phyloP scores from a whole-genome alignment of 1,140 invertebrate genomes.

The Babylonia areolata region DNA sequence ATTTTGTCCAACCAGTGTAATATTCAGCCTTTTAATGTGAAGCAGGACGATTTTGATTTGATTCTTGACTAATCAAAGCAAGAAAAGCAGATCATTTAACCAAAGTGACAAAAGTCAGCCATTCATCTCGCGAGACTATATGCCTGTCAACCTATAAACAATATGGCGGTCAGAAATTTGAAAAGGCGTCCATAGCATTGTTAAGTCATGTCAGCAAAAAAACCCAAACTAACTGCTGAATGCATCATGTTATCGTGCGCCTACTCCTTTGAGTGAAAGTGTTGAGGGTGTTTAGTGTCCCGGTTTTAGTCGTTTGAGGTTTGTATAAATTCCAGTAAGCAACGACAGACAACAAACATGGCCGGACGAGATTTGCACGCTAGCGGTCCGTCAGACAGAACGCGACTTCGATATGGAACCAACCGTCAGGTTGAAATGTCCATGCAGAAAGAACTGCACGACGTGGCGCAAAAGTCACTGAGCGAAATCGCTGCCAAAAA shows the following conservation, averaged over 20 bases:
- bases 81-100: no score
- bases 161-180: constrained; percentile 42
- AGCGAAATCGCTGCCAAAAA: constrained; percentile 51
- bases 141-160: constrained; percentile 57
- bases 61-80: no score
- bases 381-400: constrained; percentile 21
- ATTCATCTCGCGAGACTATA: constrained; percentile 41
- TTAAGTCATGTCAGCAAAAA: not conserved
- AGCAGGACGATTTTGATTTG: no score
- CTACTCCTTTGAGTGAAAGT: no score
- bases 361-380: constrained; percentile 45
- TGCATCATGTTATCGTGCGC: no score
- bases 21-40: no score
- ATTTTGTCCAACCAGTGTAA: no score
- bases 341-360: constrained; percentile 18
- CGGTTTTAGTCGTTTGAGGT: not conserved
- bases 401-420: constrained; percentile 49
- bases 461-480: constrained; percentile 52
- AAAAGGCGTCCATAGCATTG: not conserved
- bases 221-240: not conserved
- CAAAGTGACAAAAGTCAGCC: no score
- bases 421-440: constrained; percentile 55
- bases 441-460: constrained; percentile 55
- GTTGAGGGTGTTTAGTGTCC: not conserved
- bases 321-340: not conserved